These are phyloP conservation scores for Pomatostomus ruficeps DNA, from an alignment of 2,113 vertebrate species.

Conservation along the genomic window DNA sequence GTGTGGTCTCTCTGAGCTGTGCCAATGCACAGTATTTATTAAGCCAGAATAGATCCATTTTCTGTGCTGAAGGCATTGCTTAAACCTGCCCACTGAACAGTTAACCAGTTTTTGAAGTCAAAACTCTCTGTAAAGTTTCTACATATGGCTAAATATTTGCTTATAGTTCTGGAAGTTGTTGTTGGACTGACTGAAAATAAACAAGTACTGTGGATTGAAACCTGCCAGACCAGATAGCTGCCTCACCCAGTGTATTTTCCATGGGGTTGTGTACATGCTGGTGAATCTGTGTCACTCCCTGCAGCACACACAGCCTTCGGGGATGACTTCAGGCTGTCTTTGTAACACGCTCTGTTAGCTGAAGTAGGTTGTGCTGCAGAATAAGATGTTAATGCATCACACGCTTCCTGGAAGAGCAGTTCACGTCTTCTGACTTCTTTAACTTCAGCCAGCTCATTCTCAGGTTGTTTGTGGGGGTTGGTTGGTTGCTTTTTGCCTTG, in stretches of 20 bases:
- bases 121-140: background rate
- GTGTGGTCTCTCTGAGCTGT: background rate
- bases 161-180: background rate
- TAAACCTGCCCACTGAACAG: background rate
- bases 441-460: background rate
- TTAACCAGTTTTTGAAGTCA: background rate
- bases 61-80: background rate
- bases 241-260: accelerated
- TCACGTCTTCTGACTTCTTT: background rate
- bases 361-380: background rate
- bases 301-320: background rate
- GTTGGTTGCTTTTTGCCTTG: background rate
- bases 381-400: background rate
- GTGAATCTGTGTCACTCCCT: background rate
- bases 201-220: background rate
- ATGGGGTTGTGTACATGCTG: background rate
- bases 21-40: background rate
- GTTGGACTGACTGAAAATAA: background rate
- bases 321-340: background rate
- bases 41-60: background rate
- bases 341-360: background rate
- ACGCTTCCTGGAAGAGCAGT: accelerated
- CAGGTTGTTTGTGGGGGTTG: background rate
- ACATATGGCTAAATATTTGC: background rate
- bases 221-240: background rate